phyloP scores from a whole-genome alignment of 1,140 invertebrate species.

The Meloidogyne chitwoodi region DNA sequence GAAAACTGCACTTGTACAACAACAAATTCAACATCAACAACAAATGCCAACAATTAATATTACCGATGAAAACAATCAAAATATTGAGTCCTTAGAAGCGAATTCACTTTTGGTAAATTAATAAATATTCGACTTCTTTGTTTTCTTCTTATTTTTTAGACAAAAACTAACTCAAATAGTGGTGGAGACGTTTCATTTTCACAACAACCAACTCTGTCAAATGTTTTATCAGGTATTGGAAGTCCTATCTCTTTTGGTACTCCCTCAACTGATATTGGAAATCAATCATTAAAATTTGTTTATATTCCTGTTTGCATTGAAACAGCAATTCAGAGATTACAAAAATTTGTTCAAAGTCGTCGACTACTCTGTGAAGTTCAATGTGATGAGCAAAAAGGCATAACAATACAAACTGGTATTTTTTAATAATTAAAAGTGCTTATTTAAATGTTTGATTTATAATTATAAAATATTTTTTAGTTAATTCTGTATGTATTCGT shows the following conservation, averaged over 20 bases:
- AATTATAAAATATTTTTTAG: slow-evolving; percentile 22
- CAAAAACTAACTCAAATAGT: not conserved
- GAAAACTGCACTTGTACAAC: not conserved
- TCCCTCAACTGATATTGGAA: not conserved
- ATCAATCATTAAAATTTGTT: slow-evolving; percentile 29
- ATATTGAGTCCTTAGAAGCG: slow-evolving; percentile 46
- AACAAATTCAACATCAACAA: not conserved
- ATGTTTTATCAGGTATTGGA: not conserved
- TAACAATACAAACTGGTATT: not conserved
- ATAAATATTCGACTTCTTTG: not conserved
- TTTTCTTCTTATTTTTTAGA: not conserved
- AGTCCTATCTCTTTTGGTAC: not conserved
- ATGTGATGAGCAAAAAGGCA: slow-evolving; percentile 10
- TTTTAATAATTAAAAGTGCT: not conserved
- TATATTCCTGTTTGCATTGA: slow-evolving; percentile 42
- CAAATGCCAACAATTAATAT: slow-evolving; percentile 49
- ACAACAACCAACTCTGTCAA: slow-evolving; percentile 25
- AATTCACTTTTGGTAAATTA: slow-evolving; percentile 12
- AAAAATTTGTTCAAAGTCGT: slow-evolving; percentile 31
- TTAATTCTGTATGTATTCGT: slow-evolving; percentile 31
- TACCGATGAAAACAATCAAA: slow-evolving; percentile 57
- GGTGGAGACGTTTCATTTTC: slow-evolving; percentile 42
- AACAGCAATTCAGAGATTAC: slow-evolving; percentile 36
- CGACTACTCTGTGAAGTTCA: slow-evolving; percentile 30
- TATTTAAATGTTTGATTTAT: not conserved